These are phyloP conservation scores for Erpornis zantholeuca DNA, from an alignment of 2,113 vertebrate genomes.

Conservation along the genomic window DNA sequence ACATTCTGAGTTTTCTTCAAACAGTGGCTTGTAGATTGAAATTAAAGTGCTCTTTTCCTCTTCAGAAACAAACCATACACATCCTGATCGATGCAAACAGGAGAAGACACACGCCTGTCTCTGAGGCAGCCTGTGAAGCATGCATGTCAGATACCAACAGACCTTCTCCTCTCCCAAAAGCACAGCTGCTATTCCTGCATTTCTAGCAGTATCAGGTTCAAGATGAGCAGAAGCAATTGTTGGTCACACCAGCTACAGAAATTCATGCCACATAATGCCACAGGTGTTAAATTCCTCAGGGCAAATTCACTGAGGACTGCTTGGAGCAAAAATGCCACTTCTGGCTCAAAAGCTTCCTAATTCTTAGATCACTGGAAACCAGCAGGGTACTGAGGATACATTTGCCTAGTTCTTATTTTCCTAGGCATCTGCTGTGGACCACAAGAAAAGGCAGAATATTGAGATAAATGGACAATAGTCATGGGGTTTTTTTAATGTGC, in stretches of 20 bases:
- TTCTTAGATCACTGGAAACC: not conserved
- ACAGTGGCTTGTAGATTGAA: not conserved
- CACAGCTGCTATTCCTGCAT: not conserved
- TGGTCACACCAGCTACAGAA: not conserved
- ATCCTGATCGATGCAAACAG: not conserved
- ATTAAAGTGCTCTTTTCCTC: not conserved
- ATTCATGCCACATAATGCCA: not conserved
- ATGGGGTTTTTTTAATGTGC: accelerated
- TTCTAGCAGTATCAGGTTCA: not conserved
- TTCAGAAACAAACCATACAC: not conserved
- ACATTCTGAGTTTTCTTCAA: not conserved
- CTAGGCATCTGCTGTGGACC: not conserved
- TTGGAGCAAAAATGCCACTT: not conserved
- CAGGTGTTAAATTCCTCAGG: not conserved
- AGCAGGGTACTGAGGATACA: not conserved
- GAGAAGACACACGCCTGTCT: not conserved
- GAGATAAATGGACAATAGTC: not conserved
- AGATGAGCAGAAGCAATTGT: not conserved
- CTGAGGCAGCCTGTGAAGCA: not conserved
- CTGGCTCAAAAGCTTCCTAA: not conserved
- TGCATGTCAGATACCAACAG: not conserved
- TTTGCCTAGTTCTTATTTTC: not conserved
- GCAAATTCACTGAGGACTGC: not conserved
- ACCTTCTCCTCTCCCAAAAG: not conserved
- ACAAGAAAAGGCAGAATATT: not conserved